Conservation (phyloP, 1,140 invertebrate species). For the Aphaenogaster rudis region DNA sequence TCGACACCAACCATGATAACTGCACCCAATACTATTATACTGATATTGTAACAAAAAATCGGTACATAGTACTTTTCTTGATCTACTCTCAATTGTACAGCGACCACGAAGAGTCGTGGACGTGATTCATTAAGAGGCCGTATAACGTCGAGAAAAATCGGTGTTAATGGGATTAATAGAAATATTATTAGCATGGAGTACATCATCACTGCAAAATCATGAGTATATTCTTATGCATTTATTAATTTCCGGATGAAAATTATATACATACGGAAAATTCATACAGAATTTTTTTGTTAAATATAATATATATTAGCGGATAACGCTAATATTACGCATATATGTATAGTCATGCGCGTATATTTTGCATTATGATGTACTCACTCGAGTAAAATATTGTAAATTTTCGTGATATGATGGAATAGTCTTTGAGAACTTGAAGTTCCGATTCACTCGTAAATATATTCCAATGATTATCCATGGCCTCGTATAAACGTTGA, state of each 20-base stretch:
- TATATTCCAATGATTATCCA: constrained; percentile 28
- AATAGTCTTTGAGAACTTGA: background rate
- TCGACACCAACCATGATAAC: background rate
- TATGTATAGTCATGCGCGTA: no score
- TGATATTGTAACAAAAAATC: background rate
- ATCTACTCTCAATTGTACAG: background rate
- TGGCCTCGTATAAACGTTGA: background rate
- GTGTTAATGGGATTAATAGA: background rate
- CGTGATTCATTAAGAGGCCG: constrained; percentile 8
- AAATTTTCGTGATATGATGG: background rate
- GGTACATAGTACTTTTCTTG: background rate
- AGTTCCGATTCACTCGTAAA: background rate
- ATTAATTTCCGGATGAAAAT: background rate
- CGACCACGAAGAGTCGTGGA: background rate
- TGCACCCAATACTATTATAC: background rate
- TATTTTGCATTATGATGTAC: no score
- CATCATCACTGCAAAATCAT: background rate
- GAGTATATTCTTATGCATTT: background rate
- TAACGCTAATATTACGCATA: no score
- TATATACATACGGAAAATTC: background rate
- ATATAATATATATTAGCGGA: no score
- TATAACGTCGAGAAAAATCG: background rate
- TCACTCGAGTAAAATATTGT: no score
- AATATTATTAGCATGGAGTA: background rate
- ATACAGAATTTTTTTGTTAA: no score